Evolutionary conservation across 2,113 vertebrate genomes (phyloP).

Genomic region (Platycercus adscitus): DNA sequence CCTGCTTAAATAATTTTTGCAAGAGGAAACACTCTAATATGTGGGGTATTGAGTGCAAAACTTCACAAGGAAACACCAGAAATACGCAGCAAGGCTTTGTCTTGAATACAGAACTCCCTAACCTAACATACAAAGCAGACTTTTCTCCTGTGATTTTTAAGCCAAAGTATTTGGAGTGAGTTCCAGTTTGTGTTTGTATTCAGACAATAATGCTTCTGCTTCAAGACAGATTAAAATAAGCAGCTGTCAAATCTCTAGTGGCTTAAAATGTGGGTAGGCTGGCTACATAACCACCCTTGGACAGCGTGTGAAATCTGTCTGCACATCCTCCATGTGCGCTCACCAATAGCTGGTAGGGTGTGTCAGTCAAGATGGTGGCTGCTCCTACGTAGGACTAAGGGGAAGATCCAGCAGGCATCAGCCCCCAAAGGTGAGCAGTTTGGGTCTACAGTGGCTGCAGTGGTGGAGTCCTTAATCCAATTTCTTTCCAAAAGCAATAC

Average conservation of each 20-base stretch:
- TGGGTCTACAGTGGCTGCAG: background rate
- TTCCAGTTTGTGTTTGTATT: background rate
- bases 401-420: background rate
- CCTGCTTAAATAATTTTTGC: background rate
- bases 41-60: background rate
- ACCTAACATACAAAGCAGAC: background rate
- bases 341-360: background rate
- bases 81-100: background rate
- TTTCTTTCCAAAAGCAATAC: background rate
- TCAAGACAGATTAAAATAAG: background rate
- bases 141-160: background rate
- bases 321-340: background rate
- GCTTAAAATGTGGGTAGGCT: background rate
- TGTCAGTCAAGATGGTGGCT: background rate
- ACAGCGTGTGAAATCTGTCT: background rate
- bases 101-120: background rate
- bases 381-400: rapidly evolving
- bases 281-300: background rate
- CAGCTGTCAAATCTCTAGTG: background rate
- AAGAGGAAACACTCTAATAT: background rate
- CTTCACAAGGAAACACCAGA: background rate
- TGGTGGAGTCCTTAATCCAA: background rate
- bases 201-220: background rate
- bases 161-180: background rate
- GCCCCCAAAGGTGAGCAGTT: background rate